A percentile compares a stretch with the other conserved stretches of the same genome.
Evolutionary conservation across 2,888 invertebrate species (phyloP).

Genomic region (Agrochola circellaris): DNA sequence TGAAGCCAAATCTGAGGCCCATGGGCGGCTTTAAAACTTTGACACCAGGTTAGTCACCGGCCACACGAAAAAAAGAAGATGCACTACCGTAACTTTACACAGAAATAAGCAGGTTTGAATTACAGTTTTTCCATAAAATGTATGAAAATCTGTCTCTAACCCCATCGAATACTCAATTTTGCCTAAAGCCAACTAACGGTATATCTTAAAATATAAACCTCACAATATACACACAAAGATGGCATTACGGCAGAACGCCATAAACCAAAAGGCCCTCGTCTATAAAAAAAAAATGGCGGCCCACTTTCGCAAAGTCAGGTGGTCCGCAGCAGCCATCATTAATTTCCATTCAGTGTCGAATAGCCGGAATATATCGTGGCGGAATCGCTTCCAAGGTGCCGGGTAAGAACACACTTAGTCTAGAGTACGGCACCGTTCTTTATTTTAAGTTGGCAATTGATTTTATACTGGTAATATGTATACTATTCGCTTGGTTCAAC

Average conservation of each 20-base stretch:
- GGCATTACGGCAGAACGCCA: constrained; percentile 73
- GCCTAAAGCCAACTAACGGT: no score
- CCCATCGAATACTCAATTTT: not conserved
- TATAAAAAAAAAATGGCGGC: constrained; percentile 80
- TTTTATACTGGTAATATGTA: constrained; percentile 52
- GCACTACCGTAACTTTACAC: not conserved
- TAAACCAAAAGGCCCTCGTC: constrained; percentile 74
- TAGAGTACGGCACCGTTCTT: constrained; percentile 65
- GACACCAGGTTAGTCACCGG: no score
- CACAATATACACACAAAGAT: constrained; percentile 48
- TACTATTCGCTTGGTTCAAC: constrained; percentile 22
- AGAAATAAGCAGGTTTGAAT: not conserved
- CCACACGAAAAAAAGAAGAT: no score
- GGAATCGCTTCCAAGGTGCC: constrained; percentile 63
- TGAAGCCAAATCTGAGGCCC: no score
- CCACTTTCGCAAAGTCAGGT: constrained; percentile 85
- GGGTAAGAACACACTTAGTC: constrained; percentile 65
- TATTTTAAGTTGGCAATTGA: constrained; percentile 72
- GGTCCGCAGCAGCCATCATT: constrained; percentile 83
- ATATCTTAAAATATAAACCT: not conserved
- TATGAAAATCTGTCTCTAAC: not conserved
- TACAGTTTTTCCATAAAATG: not conserved
- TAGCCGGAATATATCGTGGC: constrained; percentile 73
- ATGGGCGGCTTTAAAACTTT: no score
- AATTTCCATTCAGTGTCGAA: constrained; percentile 87